These are phyloP conservation scores for Siderastrea siderea DNA, from an alignment of 92 coral and sea anemone genomes.

Conservation along the genomic window DNA sequence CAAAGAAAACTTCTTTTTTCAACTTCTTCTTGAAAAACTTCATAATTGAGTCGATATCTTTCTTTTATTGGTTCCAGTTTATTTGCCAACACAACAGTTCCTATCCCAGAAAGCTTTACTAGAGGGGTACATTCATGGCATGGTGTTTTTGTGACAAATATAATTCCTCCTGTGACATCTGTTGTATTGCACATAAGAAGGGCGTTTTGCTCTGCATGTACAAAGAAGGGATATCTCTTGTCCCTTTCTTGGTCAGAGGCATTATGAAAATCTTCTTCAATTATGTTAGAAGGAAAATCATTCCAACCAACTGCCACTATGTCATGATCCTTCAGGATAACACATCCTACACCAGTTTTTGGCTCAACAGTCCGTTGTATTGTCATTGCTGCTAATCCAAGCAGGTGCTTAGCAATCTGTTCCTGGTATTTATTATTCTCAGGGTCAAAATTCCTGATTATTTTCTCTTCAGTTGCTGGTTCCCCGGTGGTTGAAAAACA, in stretches of 20 bases:
- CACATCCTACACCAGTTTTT: slow-evolving; percentile 50
- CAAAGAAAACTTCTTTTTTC: slow-evolving; percentile 28
- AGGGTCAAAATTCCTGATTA: slow-evolving; percentile 6
- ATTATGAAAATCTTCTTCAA: slow-evolving; percentile 37
- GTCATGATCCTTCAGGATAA: slow-evolving; percentile 28
- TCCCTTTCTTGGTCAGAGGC: slow-evolving; percentile 31
- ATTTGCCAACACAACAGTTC: slow-evolving; percentile 36
- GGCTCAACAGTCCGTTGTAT: slow-evolving; percentile 39
- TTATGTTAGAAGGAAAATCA: slow-evolving; percentile 26
- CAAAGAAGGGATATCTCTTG: slow-evolving; percentile 44
- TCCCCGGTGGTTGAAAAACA: neutral
- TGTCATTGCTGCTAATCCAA: slow-evolving; percentile 36
- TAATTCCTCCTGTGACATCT: slow-evolving; percentile 11
- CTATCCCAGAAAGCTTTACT: slow-evolving; percentile 34
- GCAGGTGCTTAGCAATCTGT: slow-evolving; percentile 42
- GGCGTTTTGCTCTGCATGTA: slow-evolving; percentile 70
- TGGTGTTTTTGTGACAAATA: slow-evolving; percentile 54
- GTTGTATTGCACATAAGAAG: slow-evolving; percentile 37
- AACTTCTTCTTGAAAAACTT: slow-evolving; percentile 38
- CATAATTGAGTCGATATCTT: slow-evolving; percentile 48
- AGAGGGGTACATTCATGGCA: slow-evolving; percentile 58
- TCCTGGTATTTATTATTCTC: slow-evolving; percentile 1
- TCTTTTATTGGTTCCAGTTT: slow-evolving; percentile 20
- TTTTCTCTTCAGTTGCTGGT: neutral
- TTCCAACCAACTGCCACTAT: slow-evolving; percentile 49